Evolutionary conservation across 2,113 vertebrate species (phyloP), one percentile per base, ranked within the genome.

Genomic region (Budorcas taxicolor): DNA sequence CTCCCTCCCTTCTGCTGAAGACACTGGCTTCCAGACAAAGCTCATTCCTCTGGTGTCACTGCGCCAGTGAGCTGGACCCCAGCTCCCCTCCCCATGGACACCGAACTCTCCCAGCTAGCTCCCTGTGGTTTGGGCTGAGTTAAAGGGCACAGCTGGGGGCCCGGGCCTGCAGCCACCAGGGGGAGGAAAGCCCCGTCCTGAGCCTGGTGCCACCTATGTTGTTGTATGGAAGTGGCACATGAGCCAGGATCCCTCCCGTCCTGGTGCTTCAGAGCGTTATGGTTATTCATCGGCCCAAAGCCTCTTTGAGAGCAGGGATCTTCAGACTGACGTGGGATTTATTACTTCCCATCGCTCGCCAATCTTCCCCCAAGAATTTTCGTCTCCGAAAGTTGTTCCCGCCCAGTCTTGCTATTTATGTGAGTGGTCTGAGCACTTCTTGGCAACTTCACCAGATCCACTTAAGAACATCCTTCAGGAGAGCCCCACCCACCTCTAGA

Each of bases 291-390:
- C 96, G 97, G 98, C 97, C 98, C 97, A 96, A 97, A 97, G 98
- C 94, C 83, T 97, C 98, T 98, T 95, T 84, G 97, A 96, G 94
- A 97, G 97, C 90, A 64, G 90, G 3, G 81, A 97, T 98, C 98
- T 98, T 98, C 97, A 98, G 98, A 98, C 97, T 98, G 98, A 99
- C 98, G 96, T 97, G 98, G 98, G 98, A 98, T 98, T 98, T 98
- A 98, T 98, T 98, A 98, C 98, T 98, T 97, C 96, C 98, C 96
- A 94, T 97, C 58, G 84, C 96, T 97, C 91, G 90, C 98, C 97
- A 98, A 98, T 90, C 97, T 96, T 97, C 84, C 88, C 96, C 96
- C 93, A 91, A 95, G 93, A 95, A 90, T 97, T 95, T 92, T 85
- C 97, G 1, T 98, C 97, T 96, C 94, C 84, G 95, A 97, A 98